These are phyloP conservation scores for Terrapene triunguis DNA, from an alignment of 2,113 vertebrate species.

Conservation along the genomic window DNA sequence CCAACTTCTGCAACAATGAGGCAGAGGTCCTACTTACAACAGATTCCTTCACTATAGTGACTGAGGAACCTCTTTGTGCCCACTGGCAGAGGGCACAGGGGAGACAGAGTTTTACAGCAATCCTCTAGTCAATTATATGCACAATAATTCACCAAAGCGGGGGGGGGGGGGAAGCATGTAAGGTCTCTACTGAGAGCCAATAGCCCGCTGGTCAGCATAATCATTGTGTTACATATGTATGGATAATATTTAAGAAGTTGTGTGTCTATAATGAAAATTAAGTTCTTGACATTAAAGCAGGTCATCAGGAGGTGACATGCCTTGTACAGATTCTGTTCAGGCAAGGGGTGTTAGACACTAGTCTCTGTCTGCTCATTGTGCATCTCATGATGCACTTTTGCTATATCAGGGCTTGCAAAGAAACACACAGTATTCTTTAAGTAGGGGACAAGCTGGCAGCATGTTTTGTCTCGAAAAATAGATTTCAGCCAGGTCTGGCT, in stretches of 20 bases:
- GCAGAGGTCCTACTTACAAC: not conserved
- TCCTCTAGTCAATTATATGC: not conserved
- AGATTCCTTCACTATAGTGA: not conserved
- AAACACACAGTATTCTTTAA: not conserved
- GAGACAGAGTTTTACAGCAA: not conserved
- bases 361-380: not conserved
- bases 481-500: not conserved
- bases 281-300: not conserved
- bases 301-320: not conserved
- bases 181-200: not conserved
- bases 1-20: not conserved
- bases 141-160: not conserved
- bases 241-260: not conserved
- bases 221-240: not conserved
- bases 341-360: not conserved
- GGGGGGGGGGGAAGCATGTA: not conserved
- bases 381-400: not conserved
- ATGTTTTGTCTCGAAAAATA: not conserved
- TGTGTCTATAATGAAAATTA: not conserved
- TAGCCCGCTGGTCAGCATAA: not conserved
- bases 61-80: not conserved
- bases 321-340: too few relatives aligned
- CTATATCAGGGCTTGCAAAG: not conserved
- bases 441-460: not conserved
- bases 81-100: not conserved